Conservation (phyloP, 2,888 invertebrate species). For the Ennomos erosarius region DNA sequence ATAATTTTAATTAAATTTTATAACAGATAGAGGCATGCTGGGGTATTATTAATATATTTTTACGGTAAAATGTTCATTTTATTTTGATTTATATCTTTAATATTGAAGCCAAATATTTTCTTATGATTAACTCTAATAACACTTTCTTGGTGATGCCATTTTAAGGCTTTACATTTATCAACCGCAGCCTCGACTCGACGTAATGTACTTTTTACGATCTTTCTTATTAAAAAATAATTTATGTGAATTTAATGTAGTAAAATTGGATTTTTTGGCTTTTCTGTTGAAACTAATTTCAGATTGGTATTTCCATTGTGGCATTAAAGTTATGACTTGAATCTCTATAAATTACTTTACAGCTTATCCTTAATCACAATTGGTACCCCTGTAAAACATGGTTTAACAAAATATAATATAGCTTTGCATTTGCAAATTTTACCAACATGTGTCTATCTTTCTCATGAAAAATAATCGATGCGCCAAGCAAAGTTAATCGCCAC, state of each 20-base stretch:
- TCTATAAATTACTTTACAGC: not conserved
- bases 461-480: slow-evolving; percentile 16
- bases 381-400: too few relatives aligned
- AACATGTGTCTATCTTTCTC: too few relatives aligned
- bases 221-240: slow-evolving; percentile 62
- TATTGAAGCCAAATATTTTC: not conserved
- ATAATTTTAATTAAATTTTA: not conserved
- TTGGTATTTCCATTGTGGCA: slow-evolving; percentile 3
- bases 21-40: too few relatives aligned
- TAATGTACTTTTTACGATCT: slow-evolving; percentile 70
- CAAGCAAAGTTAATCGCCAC: slow-evolving; percentile 35
- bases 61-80: too few relatives aligned
- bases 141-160: slow-evolving; percentile 18
- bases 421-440: too few relatives aligned
- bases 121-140: not conserved
- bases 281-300: slow-evolving; percentile 46
- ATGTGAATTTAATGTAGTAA: slow-evolving; percentile 65
- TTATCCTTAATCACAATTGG: too few relatives aligned
- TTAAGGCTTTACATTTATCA: slow-evolving; percentile 54
- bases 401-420: too few relatives aligned
- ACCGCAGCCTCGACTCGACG: slow-evolving; percentile 52
- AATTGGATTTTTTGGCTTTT: slow-evolving; percentile 59
- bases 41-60: too few relatives aligned
- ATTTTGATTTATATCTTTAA: too few relatives aligned
- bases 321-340: not conserved